These are phyloP conservation scores for Sceloporus undulatus DNA, from an alignment of 2,113 vertebrate genomes.

Conservation along the genomic window DNA sequence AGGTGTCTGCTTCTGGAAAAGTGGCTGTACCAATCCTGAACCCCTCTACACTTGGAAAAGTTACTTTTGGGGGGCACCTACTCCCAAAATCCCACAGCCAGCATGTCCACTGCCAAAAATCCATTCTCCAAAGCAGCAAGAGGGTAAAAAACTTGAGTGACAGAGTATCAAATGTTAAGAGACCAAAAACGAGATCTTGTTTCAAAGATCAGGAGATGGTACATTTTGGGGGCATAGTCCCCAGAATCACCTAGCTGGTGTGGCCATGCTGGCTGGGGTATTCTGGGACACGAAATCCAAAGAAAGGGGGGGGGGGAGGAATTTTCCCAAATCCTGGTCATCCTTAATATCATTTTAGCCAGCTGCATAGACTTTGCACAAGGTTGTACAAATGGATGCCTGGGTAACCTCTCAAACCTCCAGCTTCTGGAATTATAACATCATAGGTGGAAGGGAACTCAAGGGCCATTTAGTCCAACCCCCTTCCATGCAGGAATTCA, in stretches of 20 bases:
- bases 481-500: no score
- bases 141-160: no score
- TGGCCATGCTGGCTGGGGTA: no score
- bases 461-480: no score
- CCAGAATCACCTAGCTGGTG: no score
- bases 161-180: neutral
- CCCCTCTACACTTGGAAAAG: neutral
- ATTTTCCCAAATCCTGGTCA: no score
- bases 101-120: neutral
- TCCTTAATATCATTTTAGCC: neutral
- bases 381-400: neutral
- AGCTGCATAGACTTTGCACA: neutral
- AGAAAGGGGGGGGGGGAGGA: no score
- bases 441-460: no score
- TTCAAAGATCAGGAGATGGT: neutral
- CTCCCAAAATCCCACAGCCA: neutral
- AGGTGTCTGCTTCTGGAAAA: neutral
- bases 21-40: no score
- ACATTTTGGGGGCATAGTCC: neutral
- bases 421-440: no score
- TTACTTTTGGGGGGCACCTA: neutral
- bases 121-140: neutral
- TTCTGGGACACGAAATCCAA: no score
- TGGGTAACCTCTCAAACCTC: no score
- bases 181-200: neutral